Percentiles rank a stretch among this genome's conserved stretches.
These are phyloP conservation scores for Urophycis tenuis DNA, from an alignment of 2,797 vertebrate species.

Conservation along the genomic window DNA sequence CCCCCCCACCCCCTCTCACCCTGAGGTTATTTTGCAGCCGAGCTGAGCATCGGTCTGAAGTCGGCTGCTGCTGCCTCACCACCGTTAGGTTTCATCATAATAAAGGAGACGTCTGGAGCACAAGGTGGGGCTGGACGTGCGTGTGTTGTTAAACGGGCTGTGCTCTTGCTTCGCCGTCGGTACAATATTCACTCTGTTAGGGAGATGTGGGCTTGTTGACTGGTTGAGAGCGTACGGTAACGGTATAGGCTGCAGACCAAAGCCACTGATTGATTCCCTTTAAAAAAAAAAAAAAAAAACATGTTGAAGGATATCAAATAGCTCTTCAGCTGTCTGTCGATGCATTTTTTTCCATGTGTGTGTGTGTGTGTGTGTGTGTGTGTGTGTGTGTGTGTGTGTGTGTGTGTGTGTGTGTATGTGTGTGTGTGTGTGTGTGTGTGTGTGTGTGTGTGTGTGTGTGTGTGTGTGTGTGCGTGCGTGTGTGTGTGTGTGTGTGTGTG, in stretches of 20 bases:
- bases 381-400: neutral
- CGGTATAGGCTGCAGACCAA: too few relatives aligned
- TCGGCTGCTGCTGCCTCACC: neutral
- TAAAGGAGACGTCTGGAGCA: constrained; percentile 22
- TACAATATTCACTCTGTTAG: neutral
- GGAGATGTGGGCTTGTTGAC: too few relatives aligned
- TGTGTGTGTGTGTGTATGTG: constrained; percentile 8
- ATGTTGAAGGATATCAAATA: too few relatives aligned
- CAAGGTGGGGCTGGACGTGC: constrained; percentile 35
- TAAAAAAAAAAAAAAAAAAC: too few relatives aligned
- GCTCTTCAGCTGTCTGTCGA: neutral
- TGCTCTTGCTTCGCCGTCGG: neutral
- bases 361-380: constrained; percentile 4
- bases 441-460: constrained; percentile 9
- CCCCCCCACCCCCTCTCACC: too few relatives aligned
- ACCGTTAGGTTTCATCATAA: constrained; percentile 10
- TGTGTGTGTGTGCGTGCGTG: constrained; percentile 5
- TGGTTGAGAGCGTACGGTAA: too few relatives aligned
- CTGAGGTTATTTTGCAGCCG: neutral
- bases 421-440: neutral
- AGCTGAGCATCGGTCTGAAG: neutral
- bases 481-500: neutral
- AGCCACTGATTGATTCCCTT: too few relatives aligned
- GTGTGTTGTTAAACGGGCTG: neutral
- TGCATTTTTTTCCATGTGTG: neutral